Evolutionary conservation across 2,797 vertebrate species (phyloP).

Genomic region (Ara ararauna): DNA sequence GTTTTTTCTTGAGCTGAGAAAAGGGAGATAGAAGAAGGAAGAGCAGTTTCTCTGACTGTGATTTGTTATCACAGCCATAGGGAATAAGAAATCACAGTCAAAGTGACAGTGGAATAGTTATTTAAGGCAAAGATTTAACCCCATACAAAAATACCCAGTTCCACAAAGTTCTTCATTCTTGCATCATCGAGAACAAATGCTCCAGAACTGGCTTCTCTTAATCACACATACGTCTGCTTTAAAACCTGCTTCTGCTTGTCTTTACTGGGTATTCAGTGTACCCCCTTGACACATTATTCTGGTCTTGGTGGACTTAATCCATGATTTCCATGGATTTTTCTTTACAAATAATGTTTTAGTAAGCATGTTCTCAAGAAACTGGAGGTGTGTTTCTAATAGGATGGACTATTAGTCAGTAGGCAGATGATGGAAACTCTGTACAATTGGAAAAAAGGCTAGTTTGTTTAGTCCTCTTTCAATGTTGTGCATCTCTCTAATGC

Average conservation of each 20-base stretch:
- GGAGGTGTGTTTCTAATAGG: slow-evolving; percentile 65
- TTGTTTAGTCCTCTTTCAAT: slow-evolving; percentile 76
- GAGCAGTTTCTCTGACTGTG: neutral
- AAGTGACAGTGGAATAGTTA: neutral
- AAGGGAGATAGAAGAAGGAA: neutral
- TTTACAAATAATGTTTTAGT: slow-evolving; percentile 48
- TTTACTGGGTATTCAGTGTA: slow-evolving; percentile 8
- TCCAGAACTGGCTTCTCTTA: neutral
- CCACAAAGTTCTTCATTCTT: neutral
- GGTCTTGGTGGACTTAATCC: neutral
- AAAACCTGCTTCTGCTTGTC: slow-evolving; percentile 43
- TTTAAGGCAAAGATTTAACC: neutral
- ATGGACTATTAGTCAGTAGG: slow-evolving; percentile 63
- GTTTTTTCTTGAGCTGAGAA: neutral
- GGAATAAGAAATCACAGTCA: neutral
- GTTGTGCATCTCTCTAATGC: slow-evolving; percentile 69
- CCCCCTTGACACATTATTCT: slow-evolving; percentile 37
- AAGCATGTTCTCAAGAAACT: slow-evolving; percentile 55
- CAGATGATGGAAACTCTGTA: slow-evolving; percentile 50
- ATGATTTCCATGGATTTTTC: slow-evolving; percentile 29
- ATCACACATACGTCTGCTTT: neutral
- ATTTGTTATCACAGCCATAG: neutral
- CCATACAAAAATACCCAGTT: neutral
- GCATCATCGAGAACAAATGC: neutral
- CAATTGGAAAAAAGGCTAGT: slow-evolving; percentile 70